phyloP scores from a whole-genome alignment of 2,888 invertebrate genomes.

The Amiota communis region DNA sequence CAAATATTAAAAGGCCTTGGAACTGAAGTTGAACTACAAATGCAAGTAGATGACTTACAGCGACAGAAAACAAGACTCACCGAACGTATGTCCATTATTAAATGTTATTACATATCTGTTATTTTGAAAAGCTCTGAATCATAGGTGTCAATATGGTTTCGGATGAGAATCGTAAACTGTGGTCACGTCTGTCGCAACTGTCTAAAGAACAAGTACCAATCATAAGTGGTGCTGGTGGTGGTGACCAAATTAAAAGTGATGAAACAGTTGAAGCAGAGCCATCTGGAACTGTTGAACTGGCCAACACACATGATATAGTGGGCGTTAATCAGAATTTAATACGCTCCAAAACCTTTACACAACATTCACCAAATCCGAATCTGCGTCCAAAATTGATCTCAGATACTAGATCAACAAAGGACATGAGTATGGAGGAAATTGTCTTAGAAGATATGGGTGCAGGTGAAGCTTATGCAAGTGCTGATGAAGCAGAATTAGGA shows the following conservation, averaged over 20 bases:
- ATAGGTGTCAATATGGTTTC: conserved; percentile 80
- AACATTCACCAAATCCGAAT: conserved; percentile 77
- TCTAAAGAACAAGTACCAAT: conserved; percentile 75
- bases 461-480: conserved; percentile 40
- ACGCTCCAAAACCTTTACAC: conserved; percentile 80
- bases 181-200: conserved; percentile 81
- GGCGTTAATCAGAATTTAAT: conserved; percentile 72
- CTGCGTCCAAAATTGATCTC: conserved; percentile 74
- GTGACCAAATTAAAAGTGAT: conserved; percentile 27
- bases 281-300: neutral
- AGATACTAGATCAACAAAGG: conserved; percentile 75
- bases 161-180: conserved; percentile 85
- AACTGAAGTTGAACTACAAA: conserved; percentile 74
- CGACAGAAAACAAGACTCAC: conserved; percentile 85
- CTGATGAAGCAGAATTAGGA: conserved; percentile 57
- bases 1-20: conserved; percentile 30
- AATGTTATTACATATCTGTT: too few species aligned
- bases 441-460: conserved; percentile 72
- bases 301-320: conserved; percentile 32
- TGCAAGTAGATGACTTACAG: conserved; percentile 80
- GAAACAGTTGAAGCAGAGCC: conserved; percentile 35
- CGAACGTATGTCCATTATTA: conserved; percentile 76
- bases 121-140: too few species aligned
- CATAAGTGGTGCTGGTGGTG: conserved; percentile 39
- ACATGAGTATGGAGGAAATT: conserved; percentile 84